A percentile compares a stretch with the other conserved stretches of the same genome.
These are phyloP conservation scores for Chionis minor DNA, from an alignment of 2,113 vertebrate genomes.

Conservation along the genomic window DNA sequence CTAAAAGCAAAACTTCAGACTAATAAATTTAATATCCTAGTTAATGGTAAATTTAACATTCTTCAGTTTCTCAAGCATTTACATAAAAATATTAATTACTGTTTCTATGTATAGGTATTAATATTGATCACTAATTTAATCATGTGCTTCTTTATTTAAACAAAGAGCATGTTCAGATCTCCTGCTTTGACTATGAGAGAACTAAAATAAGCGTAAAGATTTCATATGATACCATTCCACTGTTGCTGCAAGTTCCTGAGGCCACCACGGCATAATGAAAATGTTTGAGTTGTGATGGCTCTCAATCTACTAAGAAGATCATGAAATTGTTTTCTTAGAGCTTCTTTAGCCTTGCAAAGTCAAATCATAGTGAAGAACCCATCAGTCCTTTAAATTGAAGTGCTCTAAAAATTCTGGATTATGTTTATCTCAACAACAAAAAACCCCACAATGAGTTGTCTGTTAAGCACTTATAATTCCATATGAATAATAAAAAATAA, in stretches of 20 bases:
- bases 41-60: not conserved
- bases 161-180: not conserved
- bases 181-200: not conserved
- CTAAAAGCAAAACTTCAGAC: not conserved
- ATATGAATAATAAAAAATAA: slow-evolving; percentile 52
- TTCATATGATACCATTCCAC: not conserved
- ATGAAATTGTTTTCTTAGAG: not conserved
- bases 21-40: not conserved
- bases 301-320: not conserved
- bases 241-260: not conserved
- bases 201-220: not conserved
- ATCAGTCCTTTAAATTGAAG: not conserved
- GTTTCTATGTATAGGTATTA: not conserved
- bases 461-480: not conserved
- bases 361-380: not conserved
- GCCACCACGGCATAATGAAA: not conserved
- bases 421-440: slow-evolving; percentile 13
- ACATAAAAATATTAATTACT: not conserved
- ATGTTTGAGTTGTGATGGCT: not conserved
- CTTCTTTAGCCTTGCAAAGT: not conserved
- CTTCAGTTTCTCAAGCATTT: not conserved
- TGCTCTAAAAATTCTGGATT: not conserved
- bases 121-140: not conserved
- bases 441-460: not conserved
- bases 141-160: not conserved